Evolutionary conservation across 2,888 invertebrate genomes (phyloP).

Genomic region (Tineola bisselliella): DNA sequence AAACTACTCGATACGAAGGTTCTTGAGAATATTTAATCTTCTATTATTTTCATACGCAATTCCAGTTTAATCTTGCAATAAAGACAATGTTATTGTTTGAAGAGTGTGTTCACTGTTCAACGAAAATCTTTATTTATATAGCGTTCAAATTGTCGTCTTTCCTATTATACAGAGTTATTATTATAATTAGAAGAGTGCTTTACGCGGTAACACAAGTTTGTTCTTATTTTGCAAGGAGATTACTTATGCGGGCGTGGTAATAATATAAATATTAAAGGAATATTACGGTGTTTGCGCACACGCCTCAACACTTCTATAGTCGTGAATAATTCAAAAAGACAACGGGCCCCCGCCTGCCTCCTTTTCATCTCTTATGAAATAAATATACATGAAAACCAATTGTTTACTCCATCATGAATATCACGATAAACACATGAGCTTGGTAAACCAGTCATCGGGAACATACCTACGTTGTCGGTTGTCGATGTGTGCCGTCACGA

Average conservation of each 20-base stretch:
- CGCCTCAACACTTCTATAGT: conserved; percentile 43
- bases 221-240: conserved; percentile 34
- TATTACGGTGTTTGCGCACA: conserved; percentile 48
- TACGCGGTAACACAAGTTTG: conserved; percentile 27
- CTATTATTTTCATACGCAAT: neutral
- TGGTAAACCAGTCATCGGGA: neutral
- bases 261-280: conserved; percentile 57
- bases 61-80: neutral
- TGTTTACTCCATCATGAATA: conserved; percentile 31
- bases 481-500: neutral
- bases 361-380: neutral
- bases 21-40: neutral
- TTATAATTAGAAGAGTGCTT: conserved; percentile 32
- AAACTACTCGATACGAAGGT: neutral
- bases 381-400: conserved; percentile 23
- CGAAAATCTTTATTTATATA: neutral
- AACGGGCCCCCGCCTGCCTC: neutral
- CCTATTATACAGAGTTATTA: conserved; percentile 15
- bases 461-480: neutral
- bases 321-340: conserved; percentile 48
- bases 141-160: neutral
- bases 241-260: conserved; percentile 37
- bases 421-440: neutral
- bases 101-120: neutral
- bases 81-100: neutral